Conservation (phyloP, 2,888 invertebrate species). For the Hyalella azteca region DNA sequence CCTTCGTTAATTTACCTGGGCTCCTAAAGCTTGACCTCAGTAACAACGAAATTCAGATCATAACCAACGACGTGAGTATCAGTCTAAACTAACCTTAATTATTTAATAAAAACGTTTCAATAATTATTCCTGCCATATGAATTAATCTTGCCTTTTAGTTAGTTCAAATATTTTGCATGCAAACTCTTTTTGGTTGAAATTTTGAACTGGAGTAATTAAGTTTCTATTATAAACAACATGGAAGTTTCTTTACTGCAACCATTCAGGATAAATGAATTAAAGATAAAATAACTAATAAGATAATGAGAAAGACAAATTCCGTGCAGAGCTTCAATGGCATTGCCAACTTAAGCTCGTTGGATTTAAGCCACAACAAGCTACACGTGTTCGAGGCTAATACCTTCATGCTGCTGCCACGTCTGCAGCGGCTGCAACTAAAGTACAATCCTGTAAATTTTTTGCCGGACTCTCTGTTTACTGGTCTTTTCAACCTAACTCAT, state of each 20-base stretch:
- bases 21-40: neutral
- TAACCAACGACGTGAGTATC: neutral
- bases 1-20: neutral
- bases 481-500: neutral
- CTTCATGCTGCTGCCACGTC: neutral
- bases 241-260: no score
- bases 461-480: neutral
- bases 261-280: no score
- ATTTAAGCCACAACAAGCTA: constrained; percentile 10
- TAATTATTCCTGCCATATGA: no score
- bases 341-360: neutral
- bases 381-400: neutral
- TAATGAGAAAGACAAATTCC: neutral
- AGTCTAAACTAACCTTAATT: neutral
- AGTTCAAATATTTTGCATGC: no score
- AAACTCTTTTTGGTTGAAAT: no score
- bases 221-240: no score
- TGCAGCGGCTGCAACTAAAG: neutral
- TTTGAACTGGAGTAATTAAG: no score
- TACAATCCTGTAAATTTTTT: neutral
- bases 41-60: neutral
- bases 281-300: no score
- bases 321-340: constrained; percentile 4
- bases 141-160: no score
- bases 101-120: neutral